Base-by-base conservation (phyloP, 2,888 invertebrate genomes). In the Tryphoninae sp. region DNA sequence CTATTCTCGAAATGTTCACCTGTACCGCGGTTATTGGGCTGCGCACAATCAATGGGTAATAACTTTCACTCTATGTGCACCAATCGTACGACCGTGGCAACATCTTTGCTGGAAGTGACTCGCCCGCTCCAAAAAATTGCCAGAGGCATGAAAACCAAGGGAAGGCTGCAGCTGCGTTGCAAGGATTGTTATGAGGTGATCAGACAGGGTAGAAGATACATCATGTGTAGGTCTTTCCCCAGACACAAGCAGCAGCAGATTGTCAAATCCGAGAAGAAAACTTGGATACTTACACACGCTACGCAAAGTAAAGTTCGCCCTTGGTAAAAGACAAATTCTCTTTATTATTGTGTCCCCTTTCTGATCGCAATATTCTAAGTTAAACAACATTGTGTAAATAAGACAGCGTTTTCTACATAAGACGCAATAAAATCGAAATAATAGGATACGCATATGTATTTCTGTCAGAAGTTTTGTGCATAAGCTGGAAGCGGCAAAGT, bases 161-260 rank as follows among this genome's bases (percentile, higher is more conserved):
- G 95, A 4, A 90, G 91, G 16, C 92, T 96, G 42, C 93, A 93
- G 78, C 93, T 94, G 74, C 94, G 97, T 55, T 98, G 98, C 89
- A 95, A 95, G 90, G 95, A 96, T 87, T 98, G 98, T 89, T 96
- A 95, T 87, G 93, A 96, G 87, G 95, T 96, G 11, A 92, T 93
- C 59, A 92, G 95, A 76, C 93, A 96, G 86, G 94, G 95, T 85
- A 93, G 96, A 79, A 89, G 94, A 86, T 96, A 95, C 90, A 94
- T 96, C 58, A 94, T 96, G 84, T 98, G 97, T 86, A 95, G 95
- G 75, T 95, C 95, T 40, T 95, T 95, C 89, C 95, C 95, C 23
- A 94, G 97, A 51, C 97, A 98, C 89, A 97, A 97, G 89, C 97
- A 97, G 92, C 95, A 95, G 94, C 92, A 95, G 16, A 95, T 95